phyloP scores from a whole-genome alignment of 2,113 vertebrate genomes.

The Onychostruthus taczanowskii region DNA sequence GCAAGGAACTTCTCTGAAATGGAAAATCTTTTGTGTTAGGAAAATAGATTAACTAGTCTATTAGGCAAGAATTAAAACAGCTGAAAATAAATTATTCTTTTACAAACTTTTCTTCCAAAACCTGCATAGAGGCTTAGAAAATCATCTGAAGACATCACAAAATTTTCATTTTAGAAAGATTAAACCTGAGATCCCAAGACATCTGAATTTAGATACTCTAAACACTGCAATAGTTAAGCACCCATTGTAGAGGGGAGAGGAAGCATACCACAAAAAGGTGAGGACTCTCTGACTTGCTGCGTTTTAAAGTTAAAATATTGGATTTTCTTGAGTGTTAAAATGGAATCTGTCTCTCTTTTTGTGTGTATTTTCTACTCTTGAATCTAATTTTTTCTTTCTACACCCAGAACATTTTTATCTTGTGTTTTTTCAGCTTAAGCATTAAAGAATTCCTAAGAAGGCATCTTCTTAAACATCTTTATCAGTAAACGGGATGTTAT shows the following conservation, averaged over 20 bases:
- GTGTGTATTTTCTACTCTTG: background rate
- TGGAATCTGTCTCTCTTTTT: background rate
- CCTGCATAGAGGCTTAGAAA: background rate
- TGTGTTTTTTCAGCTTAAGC: background rate
- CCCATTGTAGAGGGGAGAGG: background rate
- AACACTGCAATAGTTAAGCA: background rate
- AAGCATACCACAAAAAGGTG: background rate
- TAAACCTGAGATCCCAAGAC: background rate
- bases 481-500: background rate
- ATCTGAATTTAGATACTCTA: background rate
- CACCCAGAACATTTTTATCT: background rate
- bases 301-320: background rate
- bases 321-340: background rate
- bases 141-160: background rate
- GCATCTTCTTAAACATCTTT: background rate
- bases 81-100: background rate
- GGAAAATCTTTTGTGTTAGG: background rate
- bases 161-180: background rate
- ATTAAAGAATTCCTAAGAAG: background rate
- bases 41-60: background rate
- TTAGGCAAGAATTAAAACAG: background rate
- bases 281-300: background rate
- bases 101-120: background rate
- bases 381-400: background rate
- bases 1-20: background rate